A percentile compares a stretch with the other conserved stretches of the same genome.
phyloP scores from a whole-genome alignment of 2,797 vertebrate genomes.

The Melanotaenia maccullochi region DNA sequence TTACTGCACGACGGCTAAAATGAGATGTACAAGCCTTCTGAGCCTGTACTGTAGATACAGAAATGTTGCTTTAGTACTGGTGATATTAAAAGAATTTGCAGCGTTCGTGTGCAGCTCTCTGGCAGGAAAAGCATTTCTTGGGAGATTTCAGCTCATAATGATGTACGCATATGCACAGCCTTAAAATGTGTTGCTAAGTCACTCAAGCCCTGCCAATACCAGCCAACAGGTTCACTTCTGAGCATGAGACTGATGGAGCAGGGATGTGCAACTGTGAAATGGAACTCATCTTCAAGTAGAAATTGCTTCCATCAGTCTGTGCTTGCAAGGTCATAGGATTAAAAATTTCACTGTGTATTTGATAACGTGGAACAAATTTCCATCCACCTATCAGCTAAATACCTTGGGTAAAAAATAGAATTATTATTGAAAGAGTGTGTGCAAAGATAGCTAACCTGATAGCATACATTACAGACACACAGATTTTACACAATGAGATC shows the following conservation, averaged over 20 bases:
- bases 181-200: slow-evolving; percentile 68
- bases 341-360: neutral
- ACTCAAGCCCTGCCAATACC: slow-evolving; percentile 70
- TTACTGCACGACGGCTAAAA: slow-evolving; percentile 20
- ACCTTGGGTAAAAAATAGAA: neutral
- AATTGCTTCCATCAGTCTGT: slow-evolving; percentile 21
- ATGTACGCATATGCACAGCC: slow-evolving; percentile 38
- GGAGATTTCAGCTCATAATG: slow-evolving; percentile 70
- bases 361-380: neutral
- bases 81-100: neutral
- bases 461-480: neutral
- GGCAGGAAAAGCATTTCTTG: slow-evolving; percentile 45
- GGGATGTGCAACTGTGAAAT: slow-evolving; percentile 19
- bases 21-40: neutral
- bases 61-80: neutral
- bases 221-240: slow-evolving; percentile 30
- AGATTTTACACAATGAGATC: neutral
- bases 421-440: too few relatives aligned
- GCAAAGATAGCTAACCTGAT: neutral
- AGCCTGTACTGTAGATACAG: slow-evolving; percentile 14
- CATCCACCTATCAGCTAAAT: neutral
- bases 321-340: slow-evolving; percentile 16
- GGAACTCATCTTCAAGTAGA: slow-evolving; percentile 16
- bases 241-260: slow-evolving; percentile 23
- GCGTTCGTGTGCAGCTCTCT: neutral